Conservation (phyloP, 2,797 vertebrate genomes). For the Neosilurus mollespiculum region DNA sequence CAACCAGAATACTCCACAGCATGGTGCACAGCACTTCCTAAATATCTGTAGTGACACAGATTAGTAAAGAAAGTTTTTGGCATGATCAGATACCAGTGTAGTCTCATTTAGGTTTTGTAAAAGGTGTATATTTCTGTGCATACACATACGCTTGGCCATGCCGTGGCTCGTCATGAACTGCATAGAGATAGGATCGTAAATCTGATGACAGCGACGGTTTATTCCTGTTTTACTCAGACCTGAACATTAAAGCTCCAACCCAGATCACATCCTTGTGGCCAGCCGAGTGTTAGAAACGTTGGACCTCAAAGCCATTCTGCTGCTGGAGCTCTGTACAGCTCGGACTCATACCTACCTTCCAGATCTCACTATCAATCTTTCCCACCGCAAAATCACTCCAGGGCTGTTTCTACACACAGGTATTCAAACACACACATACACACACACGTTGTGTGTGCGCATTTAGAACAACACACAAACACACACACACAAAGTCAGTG, state of each 20-base stretch:
- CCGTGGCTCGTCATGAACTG: background rate
- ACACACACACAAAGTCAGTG: conserved; percentile 58
- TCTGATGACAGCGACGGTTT: background rate
- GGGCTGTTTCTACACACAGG: conserved; percentile 91
- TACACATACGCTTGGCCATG: background rate
- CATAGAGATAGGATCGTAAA: background rate
- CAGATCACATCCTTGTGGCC: background rate
- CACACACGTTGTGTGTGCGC: background rate
- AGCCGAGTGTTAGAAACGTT: background rate
- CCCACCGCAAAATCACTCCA: conserved; percentile 98
- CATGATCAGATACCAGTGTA: background rate
- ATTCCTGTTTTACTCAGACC: background rate
- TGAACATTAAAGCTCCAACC: background rate
- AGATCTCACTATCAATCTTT: conserved; percentile 99
- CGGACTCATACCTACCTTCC: conserved; percentile 79
- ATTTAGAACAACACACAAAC: conserved; percentile 13
- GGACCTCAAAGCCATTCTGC: conserved; percentile 14
- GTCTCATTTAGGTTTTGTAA: background rate
- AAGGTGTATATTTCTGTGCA: background rate
- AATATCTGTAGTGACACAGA: background rate
- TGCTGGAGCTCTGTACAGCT: background rate
- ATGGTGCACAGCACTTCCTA: background rate
- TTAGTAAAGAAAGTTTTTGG: background rate
- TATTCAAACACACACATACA: conserved; percentile 66
- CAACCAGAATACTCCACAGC: background rate